Evolutionary conservation across 2,113 vertebrate species (phyloP).

Genomic region (Zosterops borbonicus): DNA sequence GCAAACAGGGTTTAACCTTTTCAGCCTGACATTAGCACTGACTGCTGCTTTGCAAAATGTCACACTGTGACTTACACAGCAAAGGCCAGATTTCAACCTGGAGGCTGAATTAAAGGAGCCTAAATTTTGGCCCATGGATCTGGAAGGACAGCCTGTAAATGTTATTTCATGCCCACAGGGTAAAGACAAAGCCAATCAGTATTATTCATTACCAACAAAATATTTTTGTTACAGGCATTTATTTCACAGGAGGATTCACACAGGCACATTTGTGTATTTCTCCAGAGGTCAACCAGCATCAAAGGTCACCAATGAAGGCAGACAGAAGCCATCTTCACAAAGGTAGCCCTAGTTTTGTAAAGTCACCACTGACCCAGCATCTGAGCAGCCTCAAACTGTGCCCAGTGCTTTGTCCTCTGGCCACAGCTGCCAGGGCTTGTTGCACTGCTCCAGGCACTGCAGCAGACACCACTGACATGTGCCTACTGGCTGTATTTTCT

Average conservation of each 20-base stretch:
- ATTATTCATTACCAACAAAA: not conserved
- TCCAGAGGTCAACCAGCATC: not conserved
- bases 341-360: not conserved
- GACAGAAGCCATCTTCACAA: not conserved
- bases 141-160: not conserved
- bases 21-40: slow-evolving; percentile 19
- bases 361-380: not conserved
- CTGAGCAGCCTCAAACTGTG: not conserved
- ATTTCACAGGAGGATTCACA: not conserved
- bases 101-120: not conserved
- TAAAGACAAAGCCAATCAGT: not conserved
- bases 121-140: not conserved
- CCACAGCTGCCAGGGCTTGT: not conserved
- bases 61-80: not conserved
- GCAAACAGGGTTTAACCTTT: slow-evolving; percentile 52
- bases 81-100: slow-evolving; percentile 30
- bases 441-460: fast-evolving
- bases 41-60: slow-evolving; percentile 14
- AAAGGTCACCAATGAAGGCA: not conserved
- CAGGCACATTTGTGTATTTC: not conserved
- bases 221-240: not conserved
- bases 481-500: not conserved
- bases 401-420: not conserved
- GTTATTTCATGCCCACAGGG: not conserved
- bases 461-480: not conserved